Conservation (phyloP, 1,140 invertebrate genomes). For the Bombus superbus region DNA sequence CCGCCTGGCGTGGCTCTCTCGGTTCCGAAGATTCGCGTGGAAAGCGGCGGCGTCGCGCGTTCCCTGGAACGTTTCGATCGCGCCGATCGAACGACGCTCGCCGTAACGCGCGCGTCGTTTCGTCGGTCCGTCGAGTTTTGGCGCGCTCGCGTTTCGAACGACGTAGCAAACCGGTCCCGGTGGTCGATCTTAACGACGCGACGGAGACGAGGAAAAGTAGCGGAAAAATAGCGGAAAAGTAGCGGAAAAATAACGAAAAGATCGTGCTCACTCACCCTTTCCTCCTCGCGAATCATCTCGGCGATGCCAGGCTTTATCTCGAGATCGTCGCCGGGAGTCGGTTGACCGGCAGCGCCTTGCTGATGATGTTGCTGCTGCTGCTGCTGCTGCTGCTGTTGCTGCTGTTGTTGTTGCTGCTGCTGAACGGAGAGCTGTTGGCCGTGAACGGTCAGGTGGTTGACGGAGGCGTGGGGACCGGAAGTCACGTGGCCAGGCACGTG, state of each 20-base stretch:
- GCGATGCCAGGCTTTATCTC: conserved; percentile 96
- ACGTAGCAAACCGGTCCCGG: too few species aligned
- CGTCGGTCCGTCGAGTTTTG: too few species aligned
- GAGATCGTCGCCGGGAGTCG: conserved; percentile 88
- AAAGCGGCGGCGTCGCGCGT: too few species aligned
- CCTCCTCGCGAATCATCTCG: conserved; percentile 97
- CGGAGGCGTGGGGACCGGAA: conserved; percentile 76
- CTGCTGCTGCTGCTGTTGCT: conserved; percentile 74
- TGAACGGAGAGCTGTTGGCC: conserved; percentile 72
- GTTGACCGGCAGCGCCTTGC: conserved; percentile 74
- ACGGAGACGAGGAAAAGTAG: too few species aligned
- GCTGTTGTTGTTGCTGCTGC: conserved; percentile 73
- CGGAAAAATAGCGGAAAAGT: too few species aligned
- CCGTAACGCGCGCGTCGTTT: too few species aligned
- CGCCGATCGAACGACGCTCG: too few species aligned
- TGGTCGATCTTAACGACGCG: too few species aligned
- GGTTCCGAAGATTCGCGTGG: too few species aligned
- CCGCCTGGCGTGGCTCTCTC: too few species aligned
- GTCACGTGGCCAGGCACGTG: conserved; percentile 82
- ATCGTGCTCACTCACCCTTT: conserved; percentile 90
- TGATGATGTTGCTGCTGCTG: conserved; percentile 71
- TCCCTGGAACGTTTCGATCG: too few species aligned
- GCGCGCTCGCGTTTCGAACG: too few species aligned
- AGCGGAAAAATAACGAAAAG: not conserved
- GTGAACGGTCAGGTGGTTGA: conserved; percentile 81